Evolutionary conservation across 2,888 invertebrate species (phyloP).

Genomic region (Himalopsyche tibetana): DNA sequence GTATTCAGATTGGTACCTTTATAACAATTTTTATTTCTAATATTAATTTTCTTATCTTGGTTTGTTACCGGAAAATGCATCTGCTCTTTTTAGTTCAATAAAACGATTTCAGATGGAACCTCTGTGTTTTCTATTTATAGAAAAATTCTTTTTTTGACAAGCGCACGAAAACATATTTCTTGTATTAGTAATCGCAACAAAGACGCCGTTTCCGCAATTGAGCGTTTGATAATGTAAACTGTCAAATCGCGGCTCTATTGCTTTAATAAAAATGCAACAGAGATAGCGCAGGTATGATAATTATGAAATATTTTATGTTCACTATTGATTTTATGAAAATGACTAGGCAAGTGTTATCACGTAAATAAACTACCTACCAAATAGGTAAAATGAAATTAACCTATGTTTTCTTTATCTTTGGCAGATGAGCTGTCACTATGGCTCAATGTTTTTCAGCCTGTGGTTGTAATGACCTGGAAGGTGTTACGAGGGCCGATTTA

Average conservation of each 20-base stretch:
- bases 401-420: neutral
- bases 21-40: neutral
- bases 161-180: conserved; percentile 47
- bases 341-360: neutral
- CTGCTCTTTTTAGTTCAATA: conserved; percentile 23
- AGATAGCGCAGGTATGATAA: neutral
- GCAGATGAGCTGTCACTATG: conserved; percentile 67
- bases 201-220: conserved; percentile 24
- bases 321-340: neutral
- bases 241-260: neutral
- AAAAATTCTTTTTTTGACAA: conserved; percentile 44
- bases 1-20: too few species aligned
- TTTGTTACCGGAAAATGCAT: neutral
- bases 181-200: conserved; percentile 50
- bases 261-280: neutral
- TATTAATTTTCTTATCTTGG: neutral
- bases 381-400: neutral
- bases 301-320: neutral
- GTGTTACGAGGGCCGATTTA: conserved; percentile 74
- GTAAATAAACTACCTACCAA: neutral
- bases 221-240: neutral
- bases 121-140: conserved; percentile 55
- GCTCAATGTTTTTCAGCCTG: conserved; percentile 75
- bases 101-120: conserved; percentile 50
- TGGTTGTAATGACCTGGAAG: conserved; percentile 73